Evolutionary conservation across 2,888 invertebrate species (phyloP).

Genomic region (Aphelenchoides bicaudatus): DNA sequence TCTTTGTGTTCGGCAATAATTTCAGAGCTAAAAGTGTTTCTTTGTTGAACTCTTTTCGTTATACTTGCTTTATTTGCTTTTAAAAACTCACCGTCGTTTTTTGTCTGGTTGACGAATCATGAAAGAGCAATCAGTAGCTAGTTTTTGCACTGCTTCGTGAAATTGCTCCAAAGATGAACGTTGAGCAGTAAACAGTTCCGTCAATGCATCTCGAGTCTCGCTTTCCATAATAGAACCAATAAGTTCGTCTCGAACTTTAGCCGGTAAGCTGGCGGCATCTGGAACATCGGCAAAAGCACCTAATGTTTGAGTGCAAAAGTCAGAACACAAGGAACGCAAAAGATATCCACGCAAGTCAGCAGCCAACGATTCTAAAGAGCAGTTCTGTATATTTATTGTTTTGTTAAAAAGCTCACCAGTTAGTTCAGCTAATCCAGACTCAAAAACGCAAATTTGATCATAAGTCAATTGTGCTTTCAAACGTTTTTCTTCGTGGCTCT

Average conservation of each 20-base stretch:
- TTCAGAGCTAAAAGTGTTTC: constrained; percentile 15
- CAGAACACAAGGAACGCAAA: constrained; percentile 61
- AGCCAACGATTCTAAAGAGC: constrained; percentile 28
- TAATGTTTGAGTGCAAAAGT: constrained; percentile 61
- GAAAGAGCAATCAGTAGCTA: constrained; percentile 22
- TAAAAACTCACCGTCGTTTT: constrained; percentile 36
- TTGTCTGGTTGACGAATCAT: constrained; percentile 39
- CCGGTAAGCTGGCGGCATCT: constrained; percentile 10
- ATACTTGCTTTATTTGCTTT: constrained; percentile 3
- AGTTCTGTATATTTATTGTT: not conserved
- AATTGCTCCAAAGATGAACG: constrained; percentile 27
- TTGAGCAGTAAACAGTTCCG: constrained; percentile 23
- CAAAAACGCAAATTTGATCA: constrained; percentile 37
- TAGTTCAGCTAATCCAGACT: constrained; percentile 23
- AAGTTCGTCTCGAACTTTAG: constrained; percentile 28
- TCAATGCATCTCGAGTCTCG: constrained; percentile 20
- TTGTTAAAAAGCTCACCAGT: constrained; percentile 19
- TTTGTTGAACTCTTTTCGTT: not conserved
- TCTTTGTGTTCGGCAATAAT: constrained; percentile 5
- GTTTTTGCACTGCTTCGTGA: constrained; percentile 30
- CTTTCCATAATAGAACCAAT: constrained; percentile 24
- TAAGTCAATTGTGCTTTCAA: constrained; percentile 26
- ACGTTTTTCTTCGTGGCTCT: constrained; percentile 30
- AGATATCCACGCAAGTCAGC: constrained; percentile 59
- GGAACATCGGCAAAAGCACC: constrained; percentile 22